Percentiles rank a stretch among this genome's conserved stretches.
These are phyloP conservation scores for Sternotherus odoratus DNA, from an alignment of 2,797 vertebrate species.

Conservation along the genomic window DNA sequence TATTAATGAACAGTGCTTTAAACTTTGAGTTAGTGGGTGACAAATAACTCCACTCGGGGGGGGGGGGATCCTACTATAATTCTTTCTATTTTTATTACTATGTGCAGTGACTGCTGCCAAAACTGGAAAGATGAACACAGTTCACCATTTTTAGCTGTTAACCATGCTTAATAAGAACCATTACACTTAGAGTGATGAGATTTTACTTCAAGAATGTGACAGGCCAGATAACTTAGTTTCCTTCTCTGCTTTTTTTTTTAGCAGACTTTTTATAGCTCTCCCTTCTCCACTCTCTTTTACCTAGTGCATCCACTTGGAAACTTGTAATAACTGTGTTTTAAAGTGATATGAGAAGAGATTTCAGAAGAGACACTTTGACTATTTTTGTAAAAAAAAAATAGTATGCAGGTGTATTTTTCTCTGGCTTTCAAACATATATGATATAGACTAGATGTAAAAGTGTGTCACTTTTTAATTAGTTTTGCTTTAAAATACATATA, in stretches of 20 bases:
- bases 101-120: slow-evolving; percentile 39
- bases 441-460: not conserved
- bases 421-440: not conserved
- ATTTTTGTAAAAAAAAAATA: not conserved
- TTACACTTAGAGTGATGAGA: slow-evolving; percentile 45
- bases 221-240: slow-evolving; percentile 37
- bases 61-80: slow-evolving; percentile 8
- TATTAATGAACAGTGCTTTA: slow-evolving; percentile 61
- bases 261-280: slow-evolving; percentile 34
- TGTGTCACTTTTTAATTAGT: not conserved
- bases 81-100: slow-evolving; percentile 62
- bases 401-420: not conserved
- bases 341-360: not conserved
- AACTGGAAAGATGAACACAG: slow-evolving; percentile 52
- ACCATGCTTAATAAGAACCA: slow-evolving; percentile 53
- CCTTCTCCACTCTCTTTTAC: not conserved
- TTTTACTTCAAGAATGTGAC: slow-evolving; percentile 56
- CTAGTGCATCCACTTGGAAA: slow-evolving; percentile 2
- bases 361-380: not conserved
- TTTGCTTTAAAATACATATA: not conserved
- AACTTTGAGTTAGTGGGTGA: slow-evolving; percentile 42
- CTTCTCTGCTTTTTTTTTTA: slow-evolving; percentile 52
- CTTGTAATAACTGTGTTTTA: not conserved
- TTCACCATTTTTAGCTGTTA: slow-evolving; percentile 62
- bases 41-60: slow-evolving; percentile 35